Evolutionary conservation across 1,140 invertebrate genomes (phyloP), one percentile per base, ranked within the genome.

Genomic region (Leptinotarsa lineolata): DNA sequence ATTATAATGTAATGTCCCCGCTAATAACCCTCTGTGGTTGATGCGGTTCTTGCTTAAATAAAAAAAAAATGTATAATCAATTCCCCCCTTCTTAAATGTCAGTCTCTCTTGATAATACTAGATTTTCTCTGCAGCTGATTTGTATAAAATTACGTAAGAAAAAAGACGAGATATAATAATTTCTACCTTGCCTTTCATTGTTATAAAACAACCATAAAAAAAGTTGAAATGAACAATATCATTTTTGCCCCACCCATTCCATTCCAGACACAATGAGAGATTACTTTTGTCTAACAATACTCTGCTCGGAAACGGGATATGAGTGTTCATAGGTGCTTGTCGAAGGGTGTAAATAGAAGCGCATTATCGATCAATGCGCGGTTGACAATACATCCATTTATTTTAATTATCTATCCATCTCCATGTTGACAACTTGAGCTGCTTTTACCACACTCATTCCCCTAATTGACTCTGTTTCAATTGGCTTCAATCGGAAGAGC

Each of bases 381-480:
- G 48, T 54, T 54, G 48, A 54, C 48, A 54, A 54, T 54, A n/a
- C 48, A 54, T 54, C 48, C n/a, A 54, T 54, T 54, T 54, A 54
- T 54, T 54, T 12, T 54, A 54, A 54, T 54, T 54, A 54, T 54
- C 13, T n/a, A 13, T 54, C 48, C 48, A 54, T 54, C 48, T n/a
- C 15, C 48, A 12, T 30, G 24, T 54, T 54, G 48, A 54, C 48
- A 54, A 54, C n/a, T 54, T 54, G 48, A 54, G 48, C 48, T 54
- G 15, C 48, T 54, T 54, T 54, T 6, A 16, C 5, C 48, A 54
- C 48, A n/a, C 11, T 16, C 48, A 54, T 16, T n/a, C 24, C 24
- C 24, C 24, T n/a, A 48, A 15, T 48, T 48, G 46, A 48, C 16
- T 48, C 46, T 15, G 46, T 48, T 48, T 48, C 46, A 12, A 48